Evolutionary conservation across 2,888 invertebrate genomes (phyloP), one percentile per base, ranked within the genome.

Genomic region (Stegana nigrithorax): DNA sequence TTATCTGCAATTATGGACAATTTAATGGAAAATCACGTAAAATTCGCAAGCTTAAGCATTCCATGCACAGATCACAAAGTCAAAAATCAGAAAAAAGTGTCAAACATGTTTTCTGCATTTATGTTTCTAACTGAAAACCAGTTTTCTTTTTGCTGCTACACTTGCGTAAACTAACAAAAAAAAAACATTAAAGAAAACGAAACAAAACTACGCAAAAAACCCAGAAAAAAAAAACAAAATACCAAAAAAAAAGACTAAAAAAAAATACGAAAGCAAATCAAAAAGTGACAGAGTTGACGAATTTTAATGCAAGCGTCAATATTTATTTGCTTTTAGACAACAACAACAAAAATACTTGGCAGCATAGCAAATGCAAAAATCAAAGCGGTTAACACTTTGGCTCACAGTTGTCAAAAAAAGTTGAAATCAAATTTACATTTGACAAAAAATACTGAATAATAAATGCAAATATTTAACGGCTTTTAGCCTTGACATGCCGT

Each of bases 231-330:
- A n/a, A n/a, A n/a, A n/a, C n/a, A n/a, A n/a, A n/a, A n/a, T n/a
- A n/a, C n/a, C n/a, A n/a, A n/a, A n/a, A n/a, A n/a, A n/a, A n/a
- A n/a, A n/a, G n/a, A n/a, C n/a, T n/a, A n/a, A n/a, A n/a, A n/a
- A n/a, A n/a, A n/a, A n/a, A n/a, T n/a, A n/a, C n/a, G n/a, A n/a
- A n/a, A n/a, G n/a, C n/a, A n/a, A n/a, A n/a, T n/a, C n/a, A n/a
- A n/a, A 42, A 3, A n/a, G 42, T 17, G 42, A 12, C 42, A 42
- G 17, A 42, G n/a, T 50, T 50, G 50, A 50, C 50, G 50, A 50
- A 50, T 26, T 50, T 50, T 50, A 50, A 50, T 50, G 50, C 50
- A 50, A 50, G 12, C 17, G 50, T 50, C 50, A 50, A 50, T 50
- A 50, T 50, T 50, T 50, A 23, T 50, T 50, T 21, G 25, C 25